Percentiles rank a stretch among this genome's conserved stretches.
Evolutionary conservation across 2,888 invertebrate species (phyloP).

Genomic region (Sphaerophoria rueppellii): DNA sequence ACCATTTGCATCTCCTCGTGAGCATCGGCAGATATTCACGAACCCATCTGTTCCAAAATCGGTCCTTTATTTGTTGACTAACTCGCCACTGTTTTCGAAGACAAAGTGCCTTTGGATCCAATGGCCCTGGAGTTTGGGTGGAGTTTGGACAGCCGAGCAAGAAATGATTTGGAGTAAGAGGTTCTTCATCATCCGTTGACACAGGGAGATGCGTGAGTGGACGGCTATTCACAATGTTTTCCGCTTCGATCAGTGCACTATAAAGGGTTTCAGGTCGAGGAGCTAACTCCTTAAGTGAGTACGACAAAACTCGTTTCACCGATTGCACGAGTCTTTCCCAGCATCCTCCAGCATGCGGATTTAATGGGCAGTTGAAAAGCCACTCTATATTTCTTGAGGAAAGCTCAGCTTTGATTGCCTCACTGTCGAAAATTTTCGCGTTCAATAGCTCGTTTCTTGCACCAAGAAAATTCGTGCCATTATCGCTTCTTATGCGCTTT

Average conservation of each 20-base stretch:
- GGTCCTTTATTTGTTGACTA: neutral
- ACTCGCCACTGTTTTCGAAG: neutral
- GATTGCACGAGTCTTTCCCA: conserved; percentile 40
- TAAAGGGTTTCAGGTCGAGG: conserved; percentile 28
- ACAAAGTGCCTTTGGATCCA: neutral
- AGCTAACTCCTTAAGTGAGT: conserved; percentile 13
- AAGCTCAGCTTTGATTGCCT: conserved; percentile 37
- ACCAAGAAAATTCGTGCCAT: conserved; percentile 55
- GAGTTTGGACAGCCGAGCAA: conserved; percentile 9
- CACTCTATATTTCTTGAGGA: conserved; percentile 46
- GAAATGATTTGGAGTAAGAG: conserved; percentile 40
- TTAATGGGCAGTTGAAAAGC: conserved; percentile 3
- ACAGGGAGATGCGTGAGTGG: conserved; percentile 46
- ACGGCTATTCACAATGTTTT: conserved; percentile 39
- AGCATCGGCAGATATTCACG: neutral
- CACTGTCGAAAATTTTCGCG: conserved; percentile 15
- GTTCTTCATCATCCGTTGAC: conserved; percentile 30
- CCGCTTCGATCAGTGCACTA: conserved; percentile 32
- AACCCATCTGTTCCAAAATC: conserved; percentile 1
- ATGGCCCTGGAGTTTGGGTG: conserved; percentile 17
- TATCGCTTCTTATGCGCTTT: conserved; percentile 37
- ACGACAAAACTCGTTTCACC: conserved; percentile 14
- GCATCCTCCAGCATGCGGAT: conserved; percentile 54
- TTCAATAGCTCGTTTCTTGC: conserved; percentile 38
- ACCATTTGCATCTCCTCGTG: conserved; percentile 15